phyloP scores from a whole-genome alignment of 2,888 invertebrate genomes.

The Perithous albicinctus region DNA sequence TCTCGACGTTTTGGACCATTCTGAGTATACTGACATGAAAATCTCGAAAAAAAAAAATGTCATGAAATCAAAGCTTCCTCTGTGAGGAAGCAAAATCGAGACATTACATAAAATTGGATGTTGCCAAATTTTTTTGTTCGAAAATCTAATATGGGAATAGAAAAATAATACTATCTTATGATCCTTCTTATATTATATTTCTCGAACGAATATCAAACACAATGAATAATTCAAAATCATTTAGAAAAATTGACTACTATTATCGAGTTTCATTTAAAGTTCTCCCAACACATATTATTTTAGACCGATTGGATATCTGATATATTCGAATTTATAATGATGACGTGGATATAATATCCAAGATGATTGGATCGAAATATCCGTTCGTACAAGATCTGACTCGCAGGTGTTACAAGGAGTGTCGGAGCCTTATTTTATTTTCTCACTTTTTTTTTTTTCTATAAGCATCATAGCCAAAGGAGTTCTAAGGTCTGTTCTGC shows the following conservation, averaged over 20 bases:
- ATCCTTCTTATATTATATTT: background rate
- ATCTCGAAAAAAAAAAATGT: too few relatives aligned
- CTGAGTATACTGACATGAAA: too few relatives aligned
- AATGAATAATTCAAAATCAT: too few relatives aligned
- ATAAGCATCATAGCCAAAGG: constrained; percentile 19
- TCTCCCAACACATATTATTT: background rate
- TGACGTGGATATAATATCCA: constrained; percentile 24
- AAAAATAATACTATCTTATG: background rate
- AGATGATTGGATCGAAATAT: constrained; percentile 34
- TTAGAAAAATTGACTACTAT: background rate
- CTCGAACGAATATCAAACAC: too few relatives aligned
- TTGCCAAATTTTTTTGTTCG: too few relatives aligned
- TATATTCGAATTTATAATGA: constrained; percentile 44
- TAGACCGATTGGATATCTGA: background rate
- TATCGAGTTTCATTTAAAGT: background rate
- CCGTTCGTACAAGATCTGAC: background rate
- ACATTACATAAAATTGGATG: too few relatives aligned
- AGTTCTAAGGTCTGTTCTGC: background rate
- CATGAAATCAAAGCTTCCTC: too few relatives aligned
- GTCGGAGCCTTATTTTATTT: background rate
- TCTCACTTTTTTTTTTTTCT: constrained; percentile 30
- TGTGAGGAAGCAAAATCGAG: too few relatives aligned
- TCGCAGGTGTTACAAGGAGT: constrained; percentile 1
- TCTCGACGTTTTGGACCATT: too few relatives aligned
- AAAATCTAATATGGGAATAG: too few relatives aligned